A percentile compares a stretch with the other conserved stretches of the same genome.
Evolutionary conservation across 2,888 invertebrate genomes (phyloP).

Genomic region (Ceraclea dissimilis): DNA sequence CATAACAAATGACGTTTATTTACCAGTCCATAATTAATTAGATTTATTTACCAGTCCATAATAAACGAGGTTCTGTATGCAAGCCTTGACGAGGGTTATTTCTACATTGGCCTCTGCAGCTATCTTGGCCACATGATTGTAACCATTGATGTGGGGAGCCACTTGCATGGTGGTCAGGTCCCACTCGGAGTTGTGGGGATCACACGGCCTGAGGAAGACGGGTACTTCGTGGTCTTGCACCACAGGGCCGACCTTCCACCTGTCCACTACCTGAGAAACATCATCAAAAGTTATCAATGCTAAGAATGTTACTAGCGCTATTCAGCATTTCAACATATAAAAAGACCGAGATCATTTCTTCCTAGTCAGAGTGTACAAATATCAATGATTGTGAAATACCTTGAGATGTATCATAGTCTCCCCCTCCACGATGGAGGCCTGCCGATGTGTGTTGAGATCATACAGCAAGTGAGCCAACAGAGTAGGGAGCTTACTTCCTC

Average conservation of each 20-base stretch:
- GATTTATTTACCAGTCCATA: constrained; percentile 52
- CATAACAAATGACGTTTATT: too few relatives aligned
- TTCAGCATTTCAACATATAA: too few relatives aligned
- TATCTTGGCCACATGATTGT: constrained; percentile 85
- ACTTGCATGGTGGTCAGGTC: constrained; percentile 90
- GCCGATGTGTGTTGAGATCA: constrained; percentile 73
- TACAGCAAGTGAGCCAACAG: constrained; percentile 72
- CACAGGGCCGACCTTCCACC: constrained; percentile 70
- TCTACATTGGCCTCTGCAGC: constrained; percentile 88
- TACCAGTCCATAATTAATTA: too few relatives aligned
- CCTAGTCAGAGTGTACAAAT: too few relatives aligned
- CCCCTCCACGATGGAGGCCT: constrained; percentile 73
- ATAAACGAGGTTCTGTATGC: constrained; percentile 85
- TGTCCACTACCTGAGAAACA: constrained; percentile 55
- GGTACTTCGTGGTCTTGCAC: constrained; percentile 90
- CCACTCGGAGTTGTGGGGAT: constrained; percentile 65
- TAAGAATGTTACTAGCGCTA: too few relatives aligned
- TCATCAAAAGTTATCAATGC: neutral
- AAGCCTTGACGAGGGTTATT: constrained; percentile 87
- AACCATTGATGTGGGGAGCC: constrained; percentile 83
- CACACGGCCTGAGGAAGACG: constrained; percentile 56
- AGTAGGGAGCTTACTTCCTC: constrained; percentile 62
- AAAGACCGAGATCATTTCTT: too few relatives aligned
- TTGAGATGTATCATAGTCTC: constrained; percentile 85
- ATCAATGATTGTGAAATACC: too few relatives aligned